Conservation (phyloP, 2,888 invertebrate genomes). For the Stictocephala bisonia region DNA sequence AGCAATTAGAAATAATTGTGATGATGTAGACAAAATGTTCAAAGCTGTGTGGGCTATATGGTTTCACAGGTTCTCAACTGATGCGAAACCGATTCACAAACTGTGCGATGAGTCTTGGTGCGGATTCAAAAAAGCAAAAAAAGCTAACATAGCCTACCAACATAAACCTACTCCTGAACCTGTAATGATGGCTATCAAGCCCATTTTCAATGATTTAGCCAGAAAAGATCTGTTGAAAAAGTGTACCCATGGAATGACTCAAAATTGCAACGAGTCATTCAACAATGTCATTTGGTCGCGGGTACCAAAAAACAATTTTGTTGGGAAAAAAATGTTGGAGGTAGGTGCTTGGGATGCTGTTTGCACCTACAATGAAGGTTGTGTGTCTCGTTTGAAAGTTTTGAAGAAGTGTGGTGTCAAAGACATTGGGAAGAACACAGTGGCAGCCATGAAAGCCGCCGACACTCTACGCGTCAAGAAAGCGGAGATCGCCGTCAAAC, state of each 20-base stretch:
- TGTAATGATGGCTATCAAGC: constrained; percentile 16
- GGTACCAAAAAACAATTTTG: constrained; percentile 31
- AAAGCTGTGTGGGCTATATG: constrained; percentile 12
- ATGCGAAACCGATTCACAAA: neutral
- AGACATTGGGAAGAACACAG: constrained; percentile 12
- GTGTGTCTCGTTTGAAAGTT: constrained; percentile 21
- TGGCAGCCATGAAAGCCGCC: neutral
- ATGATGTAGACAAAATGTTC: constrained; percentile 55
- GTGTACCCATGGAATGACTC: neutral
- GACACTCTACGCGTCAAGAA: neutral
- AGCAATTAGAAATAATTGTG: constrained; percentile 55
- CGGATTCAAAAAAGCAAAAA: neutral
- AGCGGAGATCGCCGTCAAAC: constrained; percentile 8
- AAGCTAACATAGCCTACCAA: neutral
- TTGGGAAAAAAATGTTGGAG: constrained; percentile 17
- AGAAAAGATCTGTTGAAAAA: neutral
- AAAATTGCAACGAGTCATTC: neutral
- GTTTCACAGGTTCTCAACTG: constrained; percentile 3
- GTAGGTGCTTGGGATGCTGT: constrained; percentile 29
- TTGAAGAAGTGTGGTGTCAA: constrained; percentile 22
- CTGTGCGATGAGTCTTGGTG: neutral
- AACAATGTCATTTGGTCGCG: constrained; percentile 4
- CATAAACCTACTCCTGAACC: neutral
- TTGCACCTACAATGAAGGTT: constrained; percentile 21
- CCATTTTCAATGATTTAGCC: neutral